These are phyloP conservation scores for Crambe crambe DNA, from an alignment of 37 sponge, comb jelly and placozoan species.

Conservation along the genomic window DNA sequence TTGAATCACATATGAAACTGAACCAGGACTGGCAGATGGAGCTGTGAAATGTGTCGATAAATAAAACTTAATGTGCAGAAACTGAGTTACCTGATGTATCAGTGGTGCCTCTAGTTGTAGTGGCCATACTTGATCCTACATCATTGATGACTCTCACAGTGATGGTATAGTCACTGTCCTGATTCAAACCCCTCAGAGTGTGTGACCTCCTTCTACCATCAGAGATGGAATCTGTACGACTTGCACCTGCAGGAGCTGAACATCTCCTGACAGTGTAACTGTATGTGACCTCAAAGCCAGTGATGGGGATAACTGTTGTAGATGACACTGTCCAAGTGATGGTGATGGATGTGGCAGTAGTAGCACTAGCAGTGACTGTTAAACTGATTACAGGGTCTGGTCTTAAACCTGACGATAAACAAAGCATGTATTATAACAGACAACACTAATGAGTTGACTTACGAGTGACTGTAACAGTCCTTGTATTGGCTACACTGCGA, in stretches of 20 bases:
- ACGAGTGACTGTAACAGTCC: no score
- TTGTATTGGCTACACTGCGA: no score
- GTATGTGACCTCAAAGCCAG: background rate
- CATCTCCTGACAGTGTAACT: background rate
- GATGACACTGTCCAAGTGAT: background rate
- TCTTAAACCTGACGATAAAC: background rate
- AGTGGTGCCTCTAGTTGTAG: background rate
- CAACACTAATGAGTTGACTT: no score
- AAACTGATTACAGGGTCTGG: background rate
- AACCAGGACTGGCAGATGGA: conserved; percentile 23
- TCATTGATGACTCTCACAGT: conserved; percentile 10
- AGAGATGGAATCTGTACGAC: background rate
- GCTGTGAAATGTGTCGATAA: background rate
- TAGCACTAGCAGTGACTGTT: background rate
- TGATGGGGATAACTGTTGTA: background rate
- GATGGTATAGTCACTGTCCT: conserved; percentile 19
- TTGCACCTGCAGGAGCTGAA: background rate
- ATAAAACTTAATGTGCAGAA: background rate
- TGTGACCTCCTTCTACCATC: background rate
- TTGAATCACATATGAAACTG: background rate
- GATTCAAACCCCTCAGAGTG: background rate
- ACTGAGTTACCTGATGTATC: background rate
- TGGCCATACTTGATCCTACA: background rate
- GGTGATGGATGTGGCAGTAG: background rate
- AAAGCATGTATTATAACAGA: no score